phyloP scores from a whole-genome alignment of 2,888 invertebrate genomes.

The Ophion obscuratus region DNA sequence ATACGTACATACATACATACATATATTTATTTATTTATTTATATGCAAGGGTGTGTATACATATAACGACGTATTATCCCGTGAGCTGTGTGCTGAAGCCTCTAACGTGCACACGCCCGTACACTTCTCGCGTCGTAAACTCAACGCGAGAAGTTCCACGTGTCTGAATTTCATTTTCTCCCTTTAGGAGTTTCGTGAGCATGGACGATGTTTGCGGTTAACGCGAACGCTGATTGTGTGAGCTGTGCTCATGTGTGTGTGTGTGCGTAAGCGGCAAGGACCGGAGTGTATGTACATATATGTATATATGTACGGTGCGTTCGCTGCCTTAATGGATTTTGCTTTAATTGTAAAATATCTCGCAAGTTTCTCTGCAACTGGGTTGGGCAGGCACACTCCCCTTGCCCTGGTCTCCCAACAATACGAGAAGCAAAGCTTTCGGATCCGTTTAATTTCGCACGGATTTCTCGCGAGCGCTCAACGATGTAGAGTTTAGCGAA shows the following conservation, averaged over 20 bases:
- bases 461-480: constrained; percentile 53
- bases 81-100: constrained; percentile 44
- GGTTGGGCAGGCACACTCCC: constrained; percentile 41
- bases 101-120: constrained; percentile 28
- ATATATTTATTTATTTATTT: too few relatives aligned
- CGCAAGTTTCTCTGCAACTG: constrained; percentile 74
- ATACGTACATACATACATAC: too few relatives aligned
- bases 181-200: constrained; percentile 66
- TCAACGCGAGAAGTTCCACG: constrained; percentile 70
- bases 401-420: background rate
- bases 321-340: constrained; percentile 81
- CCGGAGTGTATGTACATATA: constrained; percentile 17
- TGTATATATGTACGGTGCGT: constrained; percentile 3
- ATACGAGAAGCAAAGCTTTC: constrained; percentile 64
- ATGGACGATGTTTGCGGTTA: constrained; percentile 71
- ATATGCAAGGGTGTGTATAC: background rate
- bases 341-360: constrained; percentile 82
- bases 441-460: constrained; percentile 68
- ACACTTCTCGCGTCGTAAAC: constrained; percentile 65
- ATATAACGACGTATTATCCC: constrained; percentile 44
- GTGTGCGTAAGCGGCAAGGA: constrained; percentile 42
- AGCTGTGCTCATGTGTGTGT: constrained; percentile 14
- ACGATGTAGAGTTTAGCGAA: constrained; percentile 35
- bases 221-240: constrained; percentile 64
- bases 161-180: constrained; percentile 71